Conservation (phyloP, 2,888 invertebrate genomes). For the Strigamia crassipes region DNA sequence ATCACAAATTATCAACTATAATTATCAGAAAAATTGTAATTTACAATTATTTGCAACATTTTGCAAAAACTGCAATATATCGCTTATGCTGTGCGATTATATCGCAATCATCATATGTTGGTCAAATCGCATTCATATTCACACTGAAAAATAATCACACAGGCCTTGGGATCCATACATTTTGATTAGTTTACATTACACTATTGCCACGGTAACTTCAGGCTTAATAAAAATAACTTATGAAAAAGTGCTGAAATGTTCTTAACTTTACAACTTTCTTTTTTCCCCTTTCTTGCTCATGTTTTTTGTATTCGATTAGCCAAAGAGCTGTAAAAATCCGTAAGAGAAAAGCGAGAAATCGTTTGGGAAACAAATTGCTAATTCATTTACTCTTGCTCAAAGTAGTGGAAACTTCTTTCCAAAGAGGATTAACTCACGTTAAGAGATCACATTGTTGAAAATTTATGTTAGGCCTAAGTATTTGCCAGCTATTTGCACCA, state of each 20-base stretch:
- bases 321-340: slow-evolving; percentile 24
- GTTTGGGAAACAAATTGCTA: slow-evolving; percentile 37
- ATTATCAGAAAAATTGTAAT: too few relatives aligned
- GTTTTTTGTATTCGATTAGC: slow-evolving; percentile 1
- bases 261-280: not conserved
- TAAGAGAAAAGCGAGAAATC: not conserved
- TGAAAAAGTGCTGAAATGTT: not conserved
- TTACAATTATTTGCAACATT: too few relatives aligned
- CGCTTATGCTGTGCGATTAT: too few relatives aligned
- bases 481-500: slow-evolving; percentile 30
- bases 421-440: slow-evolving; percentile 34
- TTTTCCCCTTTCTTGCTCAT: not conserved
- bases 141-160: too few relatives aligned
- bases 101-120: too few relatives aligned
- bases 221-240: not conserved
- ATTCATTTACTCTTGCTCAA: slow-evolving; percentile 32
- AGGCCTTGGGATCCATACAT: too few relatives aligned
- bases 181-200: too few relatives aligned
- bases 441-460: slow-evolving; percentile 34
- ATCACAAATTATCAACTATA: too few relatives aligned
- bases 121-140: too few relatives aligned
- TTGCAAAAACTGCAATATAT: too few relatives aligned
- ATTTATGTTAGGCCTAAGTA: slow-evolving; percentile 34
- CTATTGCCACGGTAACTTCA: too few relatives aligned
- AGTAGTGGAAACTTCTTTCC: slow-evolving; percentile 28